Evolutionary conservation across 2,888 invertebrate species (phyloP), one percentile per base, ranked within the genome.

Genomic region (Cantharis rustica): DNA sequence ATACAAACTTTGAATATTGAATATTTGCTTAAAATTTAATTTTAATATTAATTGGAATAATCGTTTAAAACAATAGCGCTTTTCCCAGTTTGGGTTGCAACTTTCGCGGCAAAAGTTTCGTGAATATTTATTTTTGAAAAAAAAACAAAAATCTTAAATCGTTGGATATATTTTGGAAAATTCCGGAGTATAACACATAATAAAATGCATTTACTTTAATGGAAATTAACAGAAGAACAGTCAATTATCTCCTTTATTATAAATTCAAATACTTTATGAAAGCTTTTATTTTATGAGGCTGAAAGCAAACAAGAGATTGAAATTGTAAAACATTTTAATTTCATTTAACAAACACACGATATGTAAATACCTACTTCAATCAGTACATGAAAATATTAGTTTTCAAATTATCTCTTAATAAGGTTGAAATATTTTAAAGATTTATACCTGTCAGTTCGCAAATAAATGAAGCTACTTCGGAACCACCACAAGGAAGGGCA

Each of bases 391-490:
- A 63, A 63, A 63, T 63, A 63, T 17, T 11, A n/a, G 10, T 17
- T 64, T 64, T 64, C 7, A 64, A 63, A 16, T 63, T 20, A 64
- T 20, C 11, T 16, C 10, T 7, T 23, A 23, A 23, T 20, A 20
- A 64, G 7, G 17, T 11, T 11, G 10, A 16, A 13, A 64, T 20
- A 64, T 20, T 64, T 16, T 10, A 62, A 62, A 16, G 16, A 17
- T 73, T 62, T 71, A 80, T 89, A 95, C 95, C 94, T 83, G 94
- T 93, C 85, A 95, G 89, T 90, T 95, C 95, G 86, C 95, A 95
- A 79, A 95, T 92, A 86, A 95, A 95, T 9, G 95, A 93, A 0
- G 94, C 94, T 0, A 93, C 92, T 79, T 93, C 93, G 0, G 94
- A 94, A 20, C 94, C 95, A 10, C 94, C 94, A 84, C 95, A 95